Evolutionary conservation across 2,797 vertebrate genomes (phyloP), one percentile per base, ranked within the genome.

Genomic region (Hozukius guyotensis): DNA sequence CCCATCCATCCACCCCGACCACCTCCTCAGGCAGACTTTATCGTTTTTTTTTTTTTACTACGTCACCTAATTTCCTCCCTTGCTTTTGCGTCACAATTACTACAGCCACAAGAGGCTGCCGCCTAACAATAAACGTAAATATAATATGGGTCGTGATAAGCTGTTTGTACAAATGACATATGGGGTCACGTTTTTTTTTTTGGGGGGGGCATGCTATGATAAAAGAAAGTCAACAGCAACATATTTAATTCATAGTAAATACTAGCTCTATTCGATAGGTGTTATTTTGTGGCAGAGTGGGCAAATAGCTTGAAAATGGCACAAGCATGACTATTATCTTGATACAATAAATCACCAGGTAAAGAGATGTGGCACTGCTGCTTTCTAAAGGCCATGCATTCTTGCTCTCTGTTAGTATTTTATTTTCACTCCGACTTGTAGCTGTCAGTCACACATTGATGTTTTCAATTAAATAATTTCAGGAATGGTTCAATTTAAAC

Each of bases 231-330:
- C 67, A 52, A 67, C 64, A 81, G 69, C 29, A 46, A 62, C 46
- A 70, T 52, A 75, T 82, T 73, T 66, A 36, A 88, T 31, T 60
- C 42, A 80, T 13, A 78, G 38, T 31, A 68, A 68, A 59, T 52
- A 25, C 22, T 4, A 42, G 10, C 29, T 42, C 8, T 18, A 8
- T 66, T 46, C 73, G 14, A 61, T 36, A 27, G 53, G 59, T 32
- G 14, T 29, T 55, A 36, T 75, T 79, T 68, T 65, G 61, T 57
- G 31, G 11, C 6, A 60, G 49, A 73, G 24, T 62, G 36, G 10
- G 55, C 34, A 71, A 70, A 76, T 8, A 10, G 27, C 46, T 66
- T 60, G 20, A 71, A 78, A 68, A 70, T 56, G 18, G 32, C 38
- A 13, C 24, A 22, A 18, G 60, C 25, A 8, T 46, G 71, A 71